Conservation (phyloP, 2,113 vertebrate species). For the Leuciscus idus region DNA sequence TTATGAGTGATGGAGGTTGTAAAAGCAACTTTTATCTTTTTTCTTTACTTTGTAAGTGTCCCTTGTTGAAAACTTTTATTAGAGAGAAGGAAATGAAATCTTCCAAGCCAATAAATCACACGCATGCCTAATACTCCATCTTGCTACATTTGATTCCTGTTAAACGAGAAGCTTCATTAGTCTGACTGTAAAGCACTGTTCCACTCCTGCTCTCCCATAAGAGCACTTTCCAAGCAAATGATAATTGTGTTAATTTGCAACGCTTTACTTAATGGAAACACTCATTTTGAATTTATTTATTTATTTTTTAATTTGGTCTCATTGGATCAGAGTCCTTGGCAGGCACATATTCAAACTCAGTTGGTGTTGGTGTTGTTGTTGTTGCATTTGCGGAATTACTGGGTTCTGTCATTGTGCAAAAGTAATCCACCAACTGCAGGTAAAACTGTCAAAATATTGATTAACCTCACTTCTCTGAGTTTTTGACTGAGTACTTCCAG, state of each 20-base stretch:
- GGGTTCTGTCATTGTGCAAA: background rate
- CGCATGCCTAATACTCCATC: slow-evolving; percentile 44
- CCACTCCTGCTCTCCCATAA: slow-evolving; percentile 37
- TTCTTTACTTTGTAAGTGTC: background rate
- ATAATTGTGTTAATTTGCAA: slow-evolving; percentile 52
- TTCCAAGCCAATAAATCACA: slow-evolving; percentile 49
- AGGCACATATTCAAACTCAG: background rate
- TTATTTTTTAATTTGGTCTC: background rate
- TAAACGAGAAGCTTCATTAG: slow-evolving; percentile 54
- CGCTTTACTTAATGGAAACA: slow-evolving; percentile 44
- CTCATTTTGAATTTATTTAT: slow-evolving; percentile 20
- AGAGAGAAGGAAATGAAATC: slow-evolving; percentile 44
- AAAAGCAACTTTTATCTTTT: background rate
- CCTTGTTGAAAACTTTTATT: slow-evolving; percentile 46
- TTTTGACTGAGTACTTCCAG: background rate
- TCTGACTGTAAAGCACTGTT: slow-evolving; percentile 27
- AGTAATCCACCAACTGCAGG: background rate
- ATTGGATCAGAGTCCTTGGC: slow-evolving; percentile 4
- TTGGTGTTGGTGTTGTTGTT: slow-evolving; percentile 1
- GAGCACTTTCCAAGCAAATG: slow-evolving; percentile 37
- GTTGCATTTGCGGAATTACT: background rate
- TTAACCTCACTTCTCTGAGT: background rate
- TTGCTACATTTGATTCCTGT: slow-evolving; percentile 42
- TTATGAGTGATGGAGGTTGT: background rate
- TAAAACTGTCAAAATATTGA: background rate